A percentile compares a stretch with the other conserved stretches of the same genome.
These are phyloP conservation scores for Indicator indicator DNA, from an alignment of 2,113 vertebrate genomes.

Conservation along the genomic window DNA sequence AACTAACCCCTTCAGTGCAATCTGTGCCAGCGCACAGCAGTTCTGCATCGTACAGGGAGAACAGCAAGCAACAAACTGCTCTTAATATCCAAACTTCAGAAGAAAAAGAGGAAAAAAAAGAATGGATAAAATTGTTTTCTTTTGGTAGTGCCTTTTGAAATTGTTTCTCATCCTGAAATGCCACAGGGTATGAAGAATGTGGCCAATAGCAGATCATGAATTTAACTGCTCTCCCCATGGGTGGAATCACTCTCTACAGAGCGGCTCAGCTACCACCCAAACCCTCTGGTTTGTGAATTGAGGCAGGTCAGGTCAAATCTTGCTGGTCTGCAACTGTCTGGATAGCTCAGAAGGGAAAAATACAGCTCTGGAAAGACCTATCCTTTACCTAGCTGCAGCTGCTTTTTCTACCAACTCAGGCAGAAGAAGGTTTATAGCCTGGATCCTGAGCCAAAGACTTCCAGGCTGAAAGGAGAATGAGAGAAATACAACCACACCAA, in stretches of 20 bases:
- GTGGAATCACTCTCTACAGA: rapidly evolving
- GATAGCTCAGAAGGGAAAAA: neutral
- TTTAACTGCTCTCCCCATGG: neutral
- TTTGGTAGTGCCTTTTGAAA: neutral
- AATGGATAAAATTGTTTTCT: neutral
- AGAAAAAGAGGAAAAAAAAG: neutral
- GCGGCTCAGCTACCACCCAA: neutral
- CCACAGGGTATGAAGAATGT: neutral
- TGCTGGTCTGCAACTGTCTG: neutral
- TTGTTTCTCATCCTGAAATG: neutral
- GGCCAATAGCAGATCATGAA: neutral
- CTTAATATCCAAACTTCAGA: neutral
- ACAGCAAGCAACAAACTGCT: neutral
- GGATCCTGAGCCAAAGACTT: neutral
- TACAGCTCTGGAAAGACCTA: neutral
- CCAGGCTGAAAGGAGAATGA: neutral
- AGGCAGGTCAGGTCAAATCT: neutral
- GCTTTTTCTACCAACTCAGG: neutral
- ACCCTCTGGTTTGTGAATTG: rapidly evolving
- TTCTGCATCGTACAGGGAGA: neutral
- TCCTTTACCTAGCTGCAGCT: neutral
- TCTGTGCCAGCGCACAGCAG: neutral
- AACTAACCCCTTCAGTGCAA: neutral
- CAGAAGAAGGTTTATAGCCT: neutral
- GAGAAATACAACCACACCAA: neutral